phyloP scores from a whole-genome alignment of 2,113 vertebrate species.

The Sebastes fasciatus region DNA sequence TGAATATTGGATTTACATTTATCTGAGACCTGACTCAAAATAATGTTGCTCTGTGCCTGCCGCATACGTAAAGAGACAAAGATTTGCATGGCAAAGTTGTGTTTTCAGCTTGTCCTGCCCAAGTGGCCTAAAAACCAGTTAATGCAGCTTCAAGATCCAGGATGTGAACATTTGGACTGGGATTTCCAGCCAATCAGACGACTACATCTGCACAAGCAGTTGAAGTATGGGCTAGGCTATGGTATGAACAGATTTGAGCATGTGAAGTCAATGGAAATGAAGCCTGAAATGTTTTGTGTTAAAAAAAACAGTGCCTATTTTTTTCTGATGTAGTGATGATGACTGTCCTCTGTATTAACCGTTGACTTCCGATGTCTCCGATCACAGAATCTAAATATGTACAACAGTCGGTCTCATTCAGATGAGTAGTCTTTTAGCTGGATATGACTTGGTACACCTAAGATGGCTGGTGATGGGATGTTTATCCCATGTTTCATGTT shows the following conservation, averaged over 20 bases:
- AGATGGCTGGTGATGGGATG: conserved; percentile 37
- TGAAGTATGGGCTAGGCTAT: background rate
- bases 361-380: conserved; percentile 40
- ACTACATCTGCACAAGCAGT: background rate
- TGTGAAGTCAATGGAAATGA: conserved; percentile 20
- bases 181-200: background rate
- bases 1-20: background rate
- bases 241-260: conserved; percentile 31
- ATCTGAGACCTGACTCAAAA: conserved; percentile 7
- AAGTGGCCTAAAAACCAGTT: background rate
- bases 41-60: background rate
- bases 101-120: background rate
- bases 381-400: conserved; percentile 8
- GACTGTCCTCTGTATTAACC: conserved; percentile 34
- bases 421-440: conserved; percentile 26
- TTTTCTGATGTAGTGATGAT: conserved; percentile 37
- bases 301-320: conserved; percentile 65
- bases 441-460: conserved; percentile 19
- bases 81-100: background rate
- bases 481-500: background rate
- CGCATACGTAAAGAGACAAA: background rate
- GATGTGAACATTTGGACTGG: background rate
- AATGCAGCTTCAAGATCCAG: conserved; percentile 10
- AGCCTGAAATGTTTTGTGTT: conserved; percentile 51
- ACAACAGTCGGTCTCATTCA: conserved; percentile 28